These are phyloP conservation scores for Palloptera scutellata DNA, from an alignment of 2,888 invertebrate species.

Conservation along the genomic window DNA sequence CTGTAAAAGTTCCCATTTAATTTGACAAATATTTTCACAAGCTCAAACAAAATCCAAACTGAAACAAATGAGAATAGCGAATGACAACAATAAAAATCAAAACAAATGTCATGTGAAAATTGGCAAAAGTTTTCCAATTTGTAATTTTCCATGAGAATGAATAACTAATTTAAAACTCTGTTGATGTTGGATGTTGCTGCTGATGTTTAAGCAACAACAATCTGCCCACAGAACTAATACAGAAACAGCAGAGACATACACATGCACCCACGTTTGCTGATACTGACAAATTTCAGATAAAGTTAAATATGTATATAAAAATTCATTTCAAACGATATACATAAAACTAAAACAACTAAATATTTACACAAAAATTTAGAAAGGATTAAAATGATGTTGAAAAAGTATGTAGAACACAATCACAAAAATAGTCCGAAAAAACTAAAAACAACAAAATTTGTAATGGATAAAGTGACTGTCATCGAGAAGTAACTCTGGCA, in stretches of 20 bases:
- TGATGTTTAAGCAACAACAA: too few relatives aligned
- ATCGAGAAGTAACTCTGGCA: too few relatives aligned
- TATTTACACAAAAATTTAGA: too few relatives aligned
- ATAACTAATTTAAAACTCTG: not conserved
- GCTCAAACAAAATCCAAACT: not conserved
- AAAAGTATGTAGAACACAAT: too few relatives aligned
- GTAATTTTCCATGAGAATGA: conserved; percentile 18
- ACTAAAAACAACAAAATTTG: too few relatives aligned
- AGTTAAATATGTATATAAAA: too few relatives aligned
- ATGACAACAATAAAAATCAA: not conserved
- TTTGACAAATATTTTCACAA: conserved; percentile 15
- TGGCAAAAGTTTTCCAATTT: conserved; percentile 21
- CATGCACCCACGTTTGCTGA: not conserved
- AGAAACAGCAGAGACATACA: not conserved
- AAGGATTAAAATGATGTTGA: too few relatives aligned
- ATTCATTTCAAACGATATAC: too few relatives aligned
- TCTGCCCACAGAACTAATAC: too few relatives aligned
- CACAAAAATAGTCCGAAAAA: too few relatives aligned
- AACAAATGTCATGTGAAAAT: conserved; percentile 18
- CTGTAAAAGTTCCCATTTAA: conserved; percentile 12
- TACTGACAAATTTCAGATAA: not conserved
- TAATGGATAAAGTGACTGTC: too few relatives aligned
- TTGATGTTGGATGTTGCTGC: not conserved
- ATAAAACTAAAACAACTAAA: too few relatives aligned
- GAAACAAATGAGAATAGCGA: not conserved